Evolutionary conservation across 1,140 invertebrate genomes (phyloP), one percentile per base, ranked within the genome.

Genomic region (Drosophila azteca): DNA sequence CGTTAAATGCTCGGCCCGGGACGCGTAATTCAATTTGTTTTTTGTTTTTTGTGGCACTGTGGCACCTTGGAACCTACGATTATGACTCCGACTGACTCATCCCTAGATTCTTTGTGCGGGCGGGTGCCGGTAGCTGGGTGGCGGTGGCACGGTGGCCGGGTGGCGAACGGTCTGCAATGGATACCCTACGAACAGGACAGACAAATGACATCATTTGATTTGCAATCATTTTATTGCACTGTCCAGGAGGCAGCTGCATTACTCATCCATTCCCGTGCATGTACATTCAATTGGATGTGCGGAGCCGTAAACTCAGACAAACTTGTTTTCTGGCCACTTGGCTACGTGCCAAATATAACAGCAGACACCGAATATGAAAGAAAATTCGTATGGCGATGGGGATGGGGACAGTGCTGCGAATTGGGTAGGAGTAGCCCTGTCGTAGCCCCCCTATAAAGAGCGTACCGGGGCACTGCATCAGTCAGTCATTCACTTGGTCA

Each of bases 71-170:
- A 50, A 17, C 45, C 66, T 39, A 13, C 35, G 35, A 39, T 13
- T 39, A 13, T 35, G 35, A 44, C 60, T 55, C n/a, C 59, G 11
- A 29, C 67, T 81, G 79, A 81, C 46, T 81, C 79, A 81, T 57
- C n/a, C 24, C 3, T n/a, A 17, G 63, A 44, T 8, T 13, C 17
- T 41, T 39, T 29, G 24, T 7, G 17, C 17, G 17, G 15, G 24
- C n/a, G 44, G 44, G 22, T 24, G 24, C 3, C 24, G 24, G 17
- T 20, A 20, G 17, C 17, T 1, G 17, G 17, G 17, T 20, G 17
- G 17, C 17, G 17, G n/a, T n/a, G n/a, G n/a, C n/a, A n/a, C 24
- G 24, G 17, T 20, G 1, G 17, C 17, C 17, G 17, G 17, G 17
- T 20, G 17, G 17, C 17, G 17, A 20, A 20, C 17, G 17, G 22